Conservation (phyloP, 2,888 invertebrate species). For the Eulithis testata region DNA sequence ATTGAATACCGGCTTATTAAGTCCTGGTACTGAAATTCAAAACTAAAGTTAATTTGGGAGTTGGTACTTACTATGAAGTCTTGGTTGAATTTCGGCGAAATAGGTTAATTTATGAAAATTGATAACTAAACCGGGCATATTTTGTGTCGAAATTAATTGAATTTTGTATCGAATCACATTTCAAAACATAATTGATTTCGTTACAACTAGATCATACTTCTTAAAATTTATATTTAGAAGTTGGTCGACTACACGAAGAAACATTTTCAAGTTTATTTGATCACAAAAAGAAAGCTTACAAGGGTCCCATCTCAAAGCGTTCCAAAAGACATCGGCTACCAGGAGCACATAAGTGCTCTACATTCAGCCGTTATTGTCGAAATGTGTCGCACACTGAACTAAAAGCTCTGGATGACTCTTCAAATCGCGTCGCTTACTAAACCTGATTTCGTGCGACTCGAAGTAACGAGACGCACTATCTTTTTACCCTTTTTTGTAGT, state of each 20-base stretch:
- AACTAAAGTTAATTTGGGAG: conserved; percentile 19
- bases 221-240: too few relatives aligned
- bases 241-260: not conserved
- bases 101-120: conserved; percentile 20
- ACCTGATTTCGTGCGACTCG: conserved; percentile 28
- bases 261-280: not conserved
- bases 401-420: conserved; percentile 38
- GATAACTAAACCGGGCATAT: conserved; percentile 9
- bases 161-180: not conserved
- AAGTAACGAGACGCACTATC: conserved; percentile 26
- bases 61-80: conserved; percentile 9
- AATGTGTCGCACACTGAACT: conserved; percentile 33
- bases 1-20: conserved; percentile 26
- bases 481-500: not conserved
- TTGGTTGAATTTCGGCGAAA: conserved; percentile 10
- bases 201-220: not conserved
- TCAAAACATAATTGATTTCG: not conserved
- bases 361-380: conserved; percentile 35
- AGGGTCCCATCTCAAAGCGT: conserved; percentile 14
- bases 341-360: conserved; percentile 41
- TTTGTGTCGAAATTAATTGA: conserved; percentile 2
- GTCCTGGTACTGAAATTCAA: conserved; percentile 22
- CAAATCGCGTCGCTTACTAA: conserved; percentile 31
- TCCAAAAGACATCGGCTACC: conserved; percentile 37
- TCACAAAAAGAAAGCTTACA: not conserved